Conservation (phyloP, 2,797 vertebrate species). For the Coilia nasus region DNA sequence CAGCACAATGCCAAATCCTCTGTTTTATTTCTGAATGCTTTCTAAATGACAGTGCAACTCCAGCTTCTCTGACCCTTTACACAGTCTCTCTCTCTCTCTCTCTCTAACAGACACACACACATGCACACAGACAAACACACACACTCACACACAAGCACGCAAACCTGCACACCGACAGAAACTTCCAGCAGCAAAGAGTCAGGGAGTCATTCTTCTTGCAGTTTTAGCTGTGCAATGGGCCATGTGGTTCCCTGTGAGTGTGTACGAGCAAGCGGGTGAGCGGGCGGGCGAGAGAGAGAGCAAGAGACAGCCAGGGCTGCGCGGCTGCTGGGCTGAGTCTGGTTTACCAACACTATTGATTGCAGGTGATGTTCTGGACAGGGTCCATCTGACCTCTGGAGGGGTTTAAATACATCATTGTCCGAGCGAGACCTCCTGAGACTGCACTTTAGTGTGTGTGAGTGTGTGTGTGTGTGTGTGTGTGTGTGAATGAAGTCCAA, state of each 20-base stretch:
- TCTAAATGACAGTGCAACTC: neutral
- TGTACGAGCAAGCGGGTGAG: neutral
- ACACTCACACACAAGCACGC: neutral
- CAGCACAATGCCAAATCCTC: too few species aligned
- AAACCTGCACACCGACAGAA: conserved; percentile 8
- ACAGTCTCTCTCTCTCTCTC: neutral
- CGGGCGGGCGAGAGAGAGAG: conserved; percentile 59
- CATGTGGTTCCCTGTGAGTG: conserved; percentile 70
- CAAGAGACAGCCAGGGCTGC: conserved; percentile 65
- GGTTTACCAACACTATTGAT: conserved; percentile 70
- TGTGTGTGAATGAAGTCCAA: neutral
- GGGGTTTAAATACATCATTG: conserved; percentile 78
- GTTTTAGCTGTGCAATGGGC: conserved; percentile 77
- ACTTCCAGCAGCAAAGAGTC: conserved; percentile 11
- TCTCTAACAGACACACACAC: neutral
- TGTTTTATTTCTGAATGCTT: neutral
- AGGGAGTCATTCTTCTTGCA: conserved; percentile 54
- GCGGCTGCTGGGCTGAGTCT: conserved; percentile 72
- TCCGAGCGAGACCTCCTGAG: conserved; percentile 73
- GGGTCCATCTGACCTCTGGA: conserved; percentile 77
- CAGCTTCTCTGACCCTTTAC: conserved; percentile 3
- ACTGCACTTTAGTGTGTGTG: conserved; percentile 43
- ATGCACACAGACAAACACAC: conserved; percentile 14
- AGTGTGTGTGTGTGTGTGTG: too few species aligned
- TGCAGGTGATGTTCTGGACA: conserved; percentile 68